Percentiles rank a stretch among this genome's conserved stretches.
These are phyloP conservation scores for Nomada fucata DNA, from an alignment of 2,888 invertebrate genomes.

Conservation along the genomic window DNA sequence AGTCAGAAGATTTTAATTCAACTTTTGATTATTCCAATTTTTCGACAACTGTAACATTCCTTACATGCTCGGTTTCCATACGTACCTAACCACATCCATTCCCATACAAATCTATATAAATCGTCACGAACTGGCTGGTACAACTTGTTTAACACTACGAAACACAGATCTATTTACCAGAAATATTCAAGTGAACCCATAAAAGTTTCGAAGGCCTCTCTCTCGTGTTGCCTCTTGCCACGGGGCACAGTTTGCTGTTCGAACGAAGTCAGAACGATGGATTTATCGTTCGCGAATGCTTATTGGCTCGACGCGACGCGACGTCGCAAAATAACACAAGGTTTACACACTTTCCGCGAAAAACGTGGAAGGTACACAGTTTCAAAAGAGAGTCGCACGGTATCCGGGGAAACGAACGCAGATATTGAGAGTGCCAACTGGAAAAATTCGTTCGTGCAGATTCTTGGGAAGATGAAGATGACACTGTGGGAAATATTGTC, in stretches of 20 bases:
- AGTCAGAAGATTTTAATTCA: too few relatives aligned
- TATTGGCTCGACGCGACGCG: conserved; percentile 60
- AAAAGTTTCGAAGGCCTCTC: conserved; percentile 40
- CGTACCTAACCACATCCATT: too few relatives aligned
- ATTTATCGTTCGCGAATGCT: conserved; percentile 67
- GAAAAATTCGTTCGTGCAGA: conserved; percentile 18
- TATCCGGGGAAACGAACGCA: conserved; percentile 19
- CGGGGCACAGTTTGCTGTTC: conserved; percentile 55
- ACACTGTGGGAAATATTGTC: background rate
- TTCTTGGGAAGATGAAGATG: background rate
- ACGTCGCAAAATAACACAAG: conserved; percentile 56
- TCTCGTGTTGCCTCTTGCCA: background rate
- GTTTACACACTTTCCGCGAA: conserved; percentile 56
- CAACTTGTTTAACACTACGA: too few relatives aligned
- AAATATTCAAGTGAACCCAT: conserved; percentile 6
- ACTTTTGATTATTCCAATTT: too few relatives aligned
- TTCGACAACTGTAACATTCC: too few relatives aligned
- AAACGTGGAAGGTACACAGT: conserved; percentile 59
- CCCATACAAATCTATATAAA: too few relatives aligned
- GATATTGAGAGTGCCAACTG: conserved; percentile 20
- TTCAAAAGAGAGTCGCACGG: conserved; percentile 46
- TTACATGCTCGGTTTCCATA: too few relatives aligned
- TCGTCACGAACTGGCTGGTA: too few relatives aligned
- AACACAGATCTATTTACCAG: conserved; percentile 3
- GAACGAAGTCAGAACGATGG: conserved; percentile 56